Percentiles rank a stretch among this genome's conserved stretches.
Conservation (phyloP, 2,888 invertebrate species). For the Agrochola lota region DNA sequence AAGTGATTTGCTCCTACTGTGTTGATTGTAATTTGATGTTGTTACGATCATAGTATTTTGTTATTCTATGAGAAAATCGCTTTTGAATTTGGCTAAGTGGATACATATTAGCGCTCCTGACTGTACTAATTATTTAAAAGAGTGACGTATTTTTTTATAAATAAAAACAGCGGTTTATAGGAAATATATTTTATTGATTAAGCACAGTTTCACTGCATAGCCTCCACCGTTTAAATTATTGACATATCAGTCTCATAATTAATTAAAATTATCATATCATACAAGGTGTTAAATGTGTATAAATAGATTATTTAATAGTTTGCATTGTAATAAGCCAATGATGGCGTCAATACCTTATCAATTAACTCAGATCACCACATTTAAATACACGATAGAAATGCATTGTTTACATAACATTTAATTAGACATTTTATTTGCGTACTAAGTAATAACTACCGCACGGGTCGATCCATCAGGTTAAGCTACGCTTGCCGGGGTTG, state of each 20-base stretch:
- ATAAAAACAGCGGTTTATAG: background rate
- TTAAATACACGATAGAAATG: conserved; percentile 3
- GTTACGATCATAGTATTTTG: too few species aligned
- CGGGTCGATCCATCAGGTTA: too few species aligned
- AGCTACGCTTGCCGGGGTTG: too few species aligned
- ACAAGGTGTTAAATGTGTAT: conserved; percentile 15
- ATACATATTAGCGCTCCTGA: too few species aligned
- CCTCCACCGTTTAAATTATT: conserved; percentile 45
- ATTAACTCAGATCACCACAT: background rate
- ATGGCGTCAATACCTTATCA: background rate
- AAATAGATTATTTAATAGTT: conserved; percentile 19
- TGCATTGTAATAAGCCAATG: conserved; percentile 12
- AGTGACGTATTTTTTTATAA: background rate
- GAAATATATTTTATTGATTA: conserved; percentile 45
- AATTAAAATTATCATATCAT: conserved; percentile 2
- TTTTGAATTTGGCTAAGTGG: too few species aligned
- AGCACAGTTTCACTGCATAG: conserved; percentile 49
- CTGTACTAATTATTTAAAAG: too few species aligned
- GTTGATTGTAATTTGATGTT: too few species aligned
- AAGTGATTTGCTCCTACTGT: too few species aligned
- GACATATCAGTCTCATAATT: conserved; percentile 56
- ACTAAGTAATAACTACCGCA: too few species aligned
- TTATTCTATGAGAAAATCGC: too few species aligned
- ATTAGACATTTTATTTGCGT: background rate
- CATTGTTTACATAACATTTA: background rate